Evolutionary conservation across 2,797 vertebrate species (phyloP).

Genomic region (Sebastolobus alascanus): DNA sequence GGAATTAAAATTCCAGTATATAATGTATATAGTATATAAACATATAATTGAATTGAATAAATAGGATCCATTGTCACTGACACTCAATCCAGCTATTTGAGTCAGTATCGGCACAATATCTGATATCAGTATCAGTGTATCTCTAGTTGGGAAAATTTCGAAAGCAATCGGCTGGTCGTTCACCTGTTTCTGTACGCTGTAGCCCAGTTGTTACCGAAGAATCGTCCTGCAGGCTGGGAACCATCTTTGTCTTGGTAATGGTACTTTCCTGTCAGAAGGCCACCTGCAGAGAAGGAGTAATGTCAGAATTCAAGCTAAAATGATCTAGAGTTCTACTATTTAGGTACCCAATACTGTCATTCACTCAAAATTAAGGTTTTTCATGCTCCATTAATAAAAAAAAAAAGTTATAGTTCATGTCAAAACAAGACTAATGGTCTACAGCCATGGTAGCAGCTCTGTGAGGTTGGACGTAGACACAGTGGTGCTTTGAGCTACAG

Average conservation of each 20-base stretch:
- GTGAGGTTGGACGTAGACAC: not conserved
- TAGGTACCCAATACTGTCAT: not conserved
- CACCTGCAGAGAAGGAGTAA: constrained; percentile 81
- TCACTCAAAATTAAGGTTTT: not conserved
- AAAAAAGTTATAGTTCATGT: no score
- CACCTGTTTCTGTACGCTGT: constrained; percentile 90
- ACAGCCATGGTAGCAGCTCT: not conserved
- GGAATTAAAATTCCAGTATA: no score
- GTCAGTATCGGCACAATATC: no score
- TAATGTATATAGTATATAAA: no score
- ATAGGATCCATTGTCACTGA: no score
- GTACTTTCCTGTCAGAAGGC: constrained; percentile 95
- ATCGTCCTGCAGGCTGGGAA: constrained; percentile 87
- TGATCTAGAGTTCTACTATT: not conserved
- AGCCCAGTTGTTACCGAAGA: constrained; percentile 93
- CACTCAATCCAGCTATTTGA: no score
- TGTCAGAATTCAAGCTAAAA: not conserved
- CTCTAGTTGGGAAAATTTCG: not conserved
- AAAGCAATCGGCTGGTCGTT: not conserved
- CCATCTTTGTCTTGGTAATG: constrained; percentile 90
- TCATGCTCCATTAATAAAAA: not conserved
- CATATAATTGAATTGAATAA: no score
- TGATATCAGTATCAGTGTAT: no score
- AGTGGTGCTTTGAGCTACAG: not conserved
- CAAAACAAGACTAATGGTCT: no score